phyloP scores from a whole-genome alignment of 64 coral and sea anemone genomes.

The Montipora efflorescens region DNA sequence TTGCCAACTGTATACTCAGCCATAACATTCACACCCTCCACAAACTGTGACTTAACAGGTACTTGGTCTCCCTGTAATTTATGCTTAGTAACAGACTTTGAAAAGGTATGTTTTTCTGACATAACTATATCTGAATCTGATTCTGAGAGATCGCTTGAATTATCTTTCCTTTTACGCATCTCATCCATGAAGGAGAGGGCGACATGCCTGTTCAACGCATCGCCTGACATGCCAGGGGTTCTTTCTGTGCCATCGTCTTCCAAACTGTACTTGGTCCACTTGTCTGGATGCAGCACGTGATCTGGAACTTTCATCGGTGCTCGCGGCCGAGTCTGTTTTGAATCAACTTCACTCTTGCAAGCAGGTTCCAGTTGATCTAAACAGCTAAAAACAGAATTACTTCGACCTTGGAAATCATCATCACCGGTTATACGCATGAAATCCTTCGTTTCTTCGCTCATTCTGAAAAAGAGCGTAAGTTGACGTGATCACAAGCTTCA shows the following conservation, averaged over 20 bases:
- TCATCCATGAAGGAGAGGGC: conserved; percentile 86
- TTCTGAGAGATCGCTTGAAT: background rate
- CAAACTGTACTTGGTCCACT: conserved; percentile 92
- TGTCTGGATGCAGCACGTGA: conserved; percentile 89
- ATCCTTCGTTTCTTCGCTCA: conserved; percentile 59
- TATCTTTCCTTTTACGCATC: conserved; percentile 76
- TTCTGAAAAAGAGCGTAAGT: conserved; percentile 1
- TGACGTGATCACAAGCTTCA: no score
- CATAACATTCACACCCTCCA: conserved; percentile 63
- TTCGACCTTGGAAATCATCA: conserved; percentile 79
- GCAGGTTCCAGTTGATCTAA: conserved; percentile 86
- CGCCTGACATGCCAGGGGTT: conserved; percentile 43
- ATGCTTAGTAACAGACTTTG: conserved; percentile 66
- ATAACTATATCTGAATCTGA: conserved; percentile 50
- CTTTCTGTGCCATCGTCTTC: conserved; percentile 81
- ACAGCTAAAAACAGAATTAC: conserved; percentile 76
- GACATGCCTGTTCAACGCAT: conserved; percentile 80
- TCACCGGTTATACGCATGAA: conserved; percentile 87
- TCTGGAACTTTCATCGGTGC: conserved; percentile 73
- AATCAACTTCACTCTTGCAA: background rate
- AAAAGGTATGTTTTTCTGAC: conserved; percentile 64
- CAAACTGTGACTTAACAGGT: background rate
- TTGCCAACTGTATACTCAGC: conserved; percentile 58
- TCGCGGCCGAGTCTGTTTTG: conserved; percentile 3
- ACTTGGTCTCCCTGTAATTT: conserved; percentile 54